These are phyloP conservation scores for Procavia capensis DNA, from an alignment of 2,113 vertebrate species.

Conservation along the genomic window DNA sequence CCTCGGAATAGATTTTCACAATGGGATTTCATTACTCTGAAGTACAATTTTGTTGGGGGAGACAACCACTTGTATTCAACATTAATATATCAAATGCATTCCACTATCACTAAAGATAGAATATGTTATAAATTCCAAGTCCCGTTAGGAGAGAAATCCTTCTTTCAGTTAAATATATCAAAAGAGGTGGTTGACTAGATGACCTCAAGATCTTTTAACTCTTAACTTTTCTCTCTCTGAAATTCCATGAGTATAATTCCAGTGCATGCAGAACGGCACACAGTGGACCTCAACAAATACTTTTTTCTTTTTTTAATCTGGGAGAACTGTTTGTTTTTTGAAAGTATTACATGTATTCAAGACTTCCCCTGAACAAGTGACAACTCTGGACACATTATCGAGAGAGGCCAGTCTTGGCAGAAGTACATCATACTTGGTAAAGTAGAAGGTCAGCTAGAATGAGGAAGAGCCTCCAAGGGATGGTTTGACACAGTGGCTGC, in stretches of 20 bases:
- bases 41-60: neutral
- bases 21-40: neutral
- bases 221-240: neutral
- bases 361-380: neutral
- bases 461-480: too few relatives aligned
- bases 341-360: neutral
- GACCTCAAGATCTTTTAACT: neutral
- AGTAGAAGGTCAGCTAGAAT: too few relatives aligned
- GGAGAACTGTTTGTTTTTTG: neutral
- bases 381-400: too few relatives aligned
- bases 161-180: neutral
- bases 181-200: neutral
- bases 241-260: neutral
- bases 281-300: neutral
- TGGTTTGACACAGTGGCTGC: too few relatives aligned
- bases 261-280: neutral
- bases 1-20: neutral
- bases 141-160: neutral
- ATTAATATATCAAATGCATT: constrained; percentile 18
- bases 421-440: too few relatives aligned
- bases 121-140: neutral
- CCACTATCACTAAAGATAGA: neutral
- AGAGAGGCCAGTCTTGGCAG: too few relatives aligned
- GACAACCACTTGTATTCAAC: neutral
- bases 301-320: constrained; percentile 29